phyloP scores from a whole-genome alignment of 2,113 vertebrate genomes.

The Myiozetetes cayanensis region DNA sequence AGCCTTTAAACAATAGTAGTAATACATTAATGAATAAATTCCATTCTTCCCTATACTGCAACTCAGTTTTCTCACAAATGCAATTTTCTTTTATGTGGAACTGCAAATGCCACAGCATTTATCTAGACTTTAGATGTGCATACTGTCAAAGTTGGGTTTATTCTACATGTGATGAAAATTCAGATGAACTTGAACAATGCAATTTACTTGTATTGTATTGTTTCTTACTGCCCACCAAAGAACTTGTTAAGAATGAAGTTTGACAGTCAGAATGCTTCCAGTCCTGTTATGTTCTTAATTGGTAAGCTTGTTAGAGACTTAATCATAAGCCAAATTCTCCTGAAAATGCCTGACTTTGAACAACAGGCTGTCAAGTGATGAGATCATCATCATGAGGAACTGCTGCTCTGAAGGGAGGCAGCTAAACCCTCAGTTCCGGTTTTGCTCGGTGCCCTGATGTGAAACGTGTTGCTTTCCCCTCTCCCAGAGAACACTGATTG shows the following conservation, averaged over 20 bases:
- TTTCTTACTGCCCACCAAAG: background rate
- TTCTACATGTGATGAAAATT: background rate
- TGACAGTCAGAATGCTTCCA: background rate
- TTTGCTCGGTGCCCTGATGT: background rate
- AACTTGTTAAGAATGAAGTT: background rate
- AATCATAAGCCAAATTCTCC: background rate
- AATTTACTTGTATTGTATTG: background rate
- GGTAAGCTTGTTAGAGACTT: background rate
- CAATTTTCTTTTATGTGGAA: background rate
- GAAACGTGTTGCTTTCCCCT: background rate
- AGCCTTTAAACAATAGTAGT: background rate
- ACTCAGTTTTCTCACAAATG: background rate
- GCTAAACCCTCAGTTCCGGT: background rate
- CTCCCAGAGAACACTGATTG: background rate
- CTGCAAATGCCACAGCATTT: background rate
- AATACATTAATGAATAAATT: background rate
- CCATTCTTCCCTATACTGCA: background rate
- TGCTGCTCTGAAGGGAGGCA: background rate
- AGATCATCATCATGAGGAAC: background rate
- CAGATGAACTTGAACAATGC: background rate
- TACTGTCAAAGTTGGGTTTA: background rate
- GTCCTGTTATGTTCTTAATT: background rate
- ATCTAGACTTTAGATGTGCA: background rate
- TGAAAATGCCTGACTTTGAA: background rate
- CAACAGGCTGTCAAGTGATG: background rate